A percentile compares a stretch with the other conserved stretches of the same genome.
Conservation (phyloP, 1,140 invertebrate species). For the Helicoverpa armigera region DNA sequence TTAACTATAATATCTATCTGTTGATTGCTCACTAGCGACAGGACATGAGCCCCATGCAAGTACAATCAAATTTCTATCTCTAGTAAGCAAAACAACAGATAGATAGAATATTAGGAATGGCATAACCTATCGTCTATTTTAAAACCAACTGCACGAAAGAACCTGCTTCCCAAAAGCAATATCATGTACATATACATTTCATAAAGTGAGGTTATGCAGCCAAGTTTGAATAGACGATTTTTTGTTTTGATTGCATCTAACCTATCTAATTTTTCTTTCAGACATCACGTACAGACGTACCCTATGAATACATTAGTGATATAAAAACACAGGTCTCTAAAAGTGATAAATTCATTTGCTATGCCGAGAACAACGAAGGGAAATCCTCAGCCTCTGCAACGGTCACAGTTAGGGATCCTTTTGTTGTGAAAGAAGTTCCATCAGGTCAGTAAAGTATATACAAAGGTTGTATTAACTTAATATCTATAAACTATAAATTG, state of each 20-base stretch:
- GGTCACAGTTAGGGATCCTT: slow-evolving; percentile 10
- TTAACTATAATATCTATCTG: background rate
- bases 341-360: slow-evolving; percentile 1
- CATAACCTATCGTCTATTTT: too few relatives aligned
- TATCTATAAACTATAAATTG: background rate
- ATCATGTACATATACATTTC: too few relatives aligned
- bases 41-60: too few relatives aligned
- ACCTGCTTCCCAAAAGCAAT: too few relatives aligned
- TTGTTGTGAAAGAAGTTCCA: background rate
- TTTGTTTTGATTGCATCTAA: background rate
- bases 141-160: too few relatives aligned
- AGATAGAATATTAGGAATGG: too few relatives aligned
- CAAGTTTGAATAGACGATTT: too few relatives aligned
- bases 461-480: too few relatives aligned
- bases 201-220: too few relatives aligned
- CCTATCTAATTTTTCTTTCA: background rate
- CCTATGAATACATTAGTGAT: slow-evolving; percentile 39
- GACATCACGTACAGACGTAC: slow-evolving; percentile 16
- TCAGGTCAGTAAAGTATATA: background rate
- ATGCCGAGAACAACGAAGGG: background rate
- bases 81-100: too few relatives aligned
- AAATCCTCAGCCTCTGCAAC: background rate
- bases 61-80: too few relatives aligned
- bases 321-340: background rate
- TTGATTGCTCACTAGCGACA: too few relatives aligned